Evolutionary conservation across 2,113 vertebrate species (phyloP).

Genomic region (Plecturocebus donacophilus): DNA sequence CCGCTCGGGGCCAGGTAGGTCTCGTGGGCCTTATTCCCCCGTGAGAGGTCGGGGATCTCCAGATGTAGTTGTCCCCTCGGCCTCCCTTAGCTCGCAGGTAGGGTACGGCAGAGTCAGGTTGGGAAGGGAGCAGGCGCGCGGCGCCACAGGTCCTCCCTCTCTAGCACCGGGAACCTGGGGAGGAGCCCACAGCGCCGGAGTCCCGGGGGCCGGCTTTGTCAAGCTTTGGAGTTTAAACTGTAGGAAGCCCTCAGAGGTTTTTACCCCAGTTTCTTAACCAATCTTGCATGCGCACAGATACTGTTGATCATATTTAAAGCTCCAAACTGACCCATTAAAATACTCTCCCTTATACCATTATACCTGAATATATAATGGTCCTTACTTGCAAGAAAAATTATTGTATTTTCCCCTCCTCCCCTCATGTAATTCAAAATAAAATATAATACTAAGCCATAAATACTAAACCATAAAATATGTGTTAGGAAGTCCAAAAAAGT

Average conservation of each 20-base stretch:
- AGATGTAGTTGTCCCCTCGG: neutral
- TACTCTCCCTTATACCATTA: neutral
- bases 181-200: neutral
- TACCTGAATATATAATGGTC: neutral
- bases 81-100: neutral
- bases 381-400: neutral
- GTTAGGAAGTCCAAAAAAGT: neutral
- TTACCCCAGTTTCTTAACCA: neutral
- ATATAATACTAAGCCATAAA: neutral
- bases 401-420: neutral
- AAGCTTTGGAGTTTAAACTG: neutral
- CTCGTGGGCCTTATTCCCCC: fast-evolving
- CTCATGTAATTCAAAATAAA: neutral
- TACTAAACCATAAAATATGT: neutral
- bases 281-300: neutral
- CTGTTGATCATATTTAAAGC: slow-evolving; percentile 5
- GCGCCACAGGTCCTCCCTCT: fast-evolving
- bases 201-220: fast-evolving
- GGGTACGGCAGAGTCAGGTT: neutral
- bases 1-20: fast-evolving
- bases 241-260: neutral
- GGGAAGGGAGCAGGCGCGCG: fast-evolving
- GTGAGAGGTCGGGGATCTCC: neutral
- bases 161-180: too few species aligned
- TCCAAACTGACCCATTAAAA: neutral